Conservation (phyloP, 2,888 invertebrate genomes). For the Argyra leucocephala region DNA sequence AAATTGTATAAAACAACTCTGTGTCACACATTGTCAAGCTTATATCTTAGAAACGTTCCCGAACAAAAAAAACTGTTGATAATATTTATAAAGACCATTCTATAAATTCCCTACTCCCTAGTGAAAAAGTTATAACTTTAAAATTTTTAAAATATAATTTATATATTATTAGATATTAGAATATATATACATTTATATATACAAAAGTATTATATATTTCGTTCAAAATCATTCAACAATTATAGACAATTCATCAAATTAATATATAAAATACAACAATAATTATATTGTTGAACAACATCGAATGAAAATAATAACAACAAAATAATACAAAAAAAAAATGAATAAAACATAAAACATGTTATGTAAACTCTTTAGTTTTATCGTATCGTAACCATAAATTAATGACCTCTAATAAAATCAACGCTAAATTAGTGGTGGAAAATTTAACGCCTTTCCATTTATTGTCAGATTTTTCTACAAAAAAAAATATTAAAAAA, state of each 20-base stretch:
- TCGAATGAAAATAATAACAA: neutral
- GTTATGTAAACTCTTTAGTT: neutral
- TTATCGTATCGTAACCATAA: neutral
- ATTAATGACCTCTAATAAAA: constrained; percentile 6
- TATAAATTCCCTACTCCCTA: too few relatives aligned
- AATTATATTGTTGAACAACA: neutral
- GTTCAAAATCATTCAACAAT: neutral
- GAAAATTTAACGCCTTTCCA: constrained; percentile 6
- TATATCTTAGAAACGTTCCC: too few relatives aligned
- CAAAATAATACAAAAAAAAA: neutral
- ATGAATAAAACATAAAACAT: neutral
- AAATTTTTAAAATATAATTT: too few relatives aligned
- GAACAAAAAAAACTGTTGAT: too few relatives aligned
- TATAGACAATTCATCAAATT: neutral
- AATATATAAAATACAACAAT: too few relatives aligned
- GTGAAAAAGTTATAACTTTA: too few relatives aligned
- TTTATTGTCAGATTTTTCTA: constrained; percentile 4
- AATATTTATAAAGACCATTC: too few relatives aligned
- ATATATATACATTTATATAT: too few relatives aligned
- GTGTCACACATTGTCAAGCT: too few relatives aligned
- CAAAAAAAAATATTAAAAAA: neutral
- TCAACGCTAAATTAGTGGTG: constrained; percentile 6
- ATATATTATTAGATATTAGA: too few relatives aligned
- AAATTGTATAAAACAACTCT: too few relatives aligned
- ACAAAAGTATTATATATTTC: too few relatives aligned